Evolutionary conservation across 35 echinoderm and acorn worm genomes (phyloP).

Genomic region (Lytechinus pictus): DNA sequence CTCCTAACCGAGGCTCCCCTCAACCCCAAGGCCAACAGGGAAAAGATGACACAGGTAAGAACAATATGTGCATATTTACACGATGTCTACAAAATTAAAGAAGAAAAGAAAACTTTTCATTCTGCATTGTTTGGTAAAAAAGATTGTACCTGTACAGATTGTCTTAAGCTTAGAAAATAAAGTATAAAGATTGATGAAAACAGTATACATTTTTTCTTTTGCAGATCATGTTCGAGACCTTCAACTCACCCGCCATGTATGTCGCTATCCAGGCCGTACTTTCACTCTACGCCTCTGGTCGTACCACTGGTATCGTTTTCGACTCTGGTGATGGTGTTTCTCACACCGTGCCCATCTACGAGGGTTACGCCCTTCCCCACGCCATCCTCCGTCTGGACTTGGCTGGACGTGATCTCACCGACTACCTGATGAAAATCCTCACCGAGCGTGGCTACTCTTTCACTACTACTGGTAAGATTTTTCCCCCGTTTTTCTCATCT

Average conservation of each 20-base stretch:
- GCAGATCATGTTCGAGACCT: conserved; percentile 70
- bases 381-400: conserved; percentile 96
- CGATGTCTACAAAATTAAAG: too few species aligned
- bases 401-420: conserved; percentile 94
- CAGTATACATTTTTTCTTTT: too few species aligned
- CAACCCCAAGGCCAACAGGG: conserved; percentile 97
- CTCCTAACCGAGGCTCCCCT: conserved; percentile 92
- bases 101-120: too few species aligned
- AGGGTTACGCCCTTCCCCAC: conserved; percentile 94
- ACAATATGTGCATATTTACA: too few species aligned
- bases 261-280: conserved; percentile 62
- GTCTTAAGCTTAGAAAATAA: too few species aligned
- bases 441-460: conserved; percentile 99
- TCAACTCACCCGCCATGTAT: conserved; percentile 60
- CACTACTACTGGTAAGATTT: conserved; percentile 62
- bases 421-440: conserved; percentile 98
- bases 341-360: conserved; percentile 92
- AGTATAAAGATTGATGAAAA: too few species aligned
- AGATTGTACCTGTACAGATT: too few species aligned
- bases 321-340: conserved; percentile 93
- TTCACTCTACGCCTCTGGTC: conserved; percentile 63
- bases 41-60: conserved; percentile 97
- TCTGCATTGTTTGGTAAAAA: too few species aligned
- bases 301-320: conserved; percentile 70
- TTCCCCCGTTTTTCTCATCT: not conserved